Percentiles rank a stretch among this genome's conserved stretches.
Evolutionary conservation across 2,113 vertebrate genomes (phyloP).

Genomic region (Scortum barcoo): DNA sequence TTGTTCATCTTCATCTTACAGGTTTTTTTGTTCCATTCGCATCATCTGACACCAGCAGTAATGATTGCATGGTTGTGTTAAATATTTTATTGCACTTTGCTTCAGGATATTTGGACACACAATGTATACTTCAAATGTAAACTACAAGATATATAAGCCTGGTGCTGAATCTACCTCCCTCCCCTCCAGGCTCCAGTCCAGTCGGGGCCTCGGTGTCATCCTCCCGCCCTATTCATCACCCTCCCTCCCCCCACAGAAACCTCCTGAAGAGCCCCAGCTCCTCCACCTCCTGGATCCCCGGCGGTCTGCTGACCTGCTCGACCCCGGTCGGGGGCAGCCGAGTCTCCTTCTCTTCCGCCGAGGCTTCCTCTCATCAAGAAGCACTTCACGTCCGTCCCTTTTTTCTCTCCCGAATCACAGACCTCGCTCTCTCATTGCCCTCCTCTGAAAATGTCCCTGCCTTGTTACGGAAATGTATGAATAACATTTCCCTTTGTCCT

Average conservation of each 20-base stretch:
- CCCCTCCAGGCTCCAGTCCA: neutral
- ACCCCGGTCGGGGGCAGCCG: neutral
- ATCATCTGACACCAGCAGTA: neutral
- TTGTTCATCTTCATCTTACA: neutral
- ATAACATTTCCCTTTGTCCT: slow-evolving; percentile 3
- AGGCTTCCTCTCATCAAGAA: slow-evolving; percentile 41
- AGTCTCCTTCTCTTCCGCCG: slow-evolving; percentile 21
- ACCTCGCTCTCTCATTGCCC: slow-evolving; percentile 1
- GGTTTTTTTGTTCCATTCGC: neutral
- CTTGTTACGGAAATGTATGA: slow-evolving; percentile 25
- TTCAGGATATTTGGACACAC: neutral
- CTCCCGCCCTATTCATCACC: neutral
- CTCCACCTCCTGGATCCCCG: slow-evolving; percentile 7
- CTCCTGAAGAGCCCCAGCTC: neutral
- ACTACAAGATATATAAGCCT: neutral
- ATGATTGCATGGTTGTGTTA: neutral
- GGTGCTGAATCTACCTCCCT: neutral
- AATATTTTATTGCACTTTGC: neutral
- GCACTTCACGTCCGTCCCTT: slow-evolving; percentile 22
- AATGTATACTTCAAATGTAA: neutral
- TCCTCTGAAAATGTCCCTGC: slow-evolving; percentile 19
- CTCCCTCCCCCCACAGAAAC: neutral
- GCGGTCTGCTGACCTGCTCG: slow-evolving; percentile 18
- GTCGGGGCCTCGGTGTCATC: neutral
- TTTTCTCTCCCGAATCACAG: slow-evolving; percentile 19